Base-by-base conservation (phyloP, 1,140 invertebrate genomes). In the Aphaenogaster ashmeadi region DNA sequence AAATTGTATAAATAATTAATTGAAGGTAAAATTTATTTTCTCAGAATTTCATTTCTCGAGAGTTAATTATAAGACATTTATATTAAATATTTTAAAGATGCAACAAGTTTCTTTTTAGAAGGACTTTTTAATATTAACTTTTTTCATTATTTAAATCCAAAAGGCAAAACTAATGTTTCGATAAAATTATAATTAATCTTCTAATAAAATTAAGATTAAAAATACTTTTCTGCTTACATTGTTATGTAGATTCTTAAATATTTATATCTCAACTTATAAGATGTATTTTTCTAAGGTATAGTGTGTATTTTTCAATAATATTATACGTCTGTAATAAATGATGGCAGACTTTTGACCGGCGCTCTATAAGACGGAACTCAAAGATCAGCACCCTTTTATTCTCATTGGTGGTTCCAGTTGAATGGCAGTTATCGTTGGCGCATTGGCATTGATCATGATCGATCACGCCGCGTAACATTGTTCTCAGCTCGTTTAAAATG, bases 391-490 rank as follows among this genome's bases (percentile, higher is more conserved):
- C 0, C 21, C 18, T 58, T 83, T 47, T 56, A 47, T 72, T 84
- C 36, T 50, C 38, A 74, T 75, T 50, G 13, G 41, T 84, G 69
- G 80, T 84, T 75, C 69, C 80, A 84, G 41, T 84, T 75, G 80
- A 74, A 75, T 84, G 80, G 80, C 80, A 84, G 80, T 84, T 84
- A 84, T 84, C 54, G 41, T 84, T 84, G 69, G 69, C 41, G 69
- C 41, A 50, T 2, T 47, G 21, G 21, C 13, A 62, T 50, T 60
- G 38, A 58, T 83, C 67, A 50, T 41, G 41, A 74, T 36, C 41
- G 27, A 83, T 84, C 41, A 75, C 8, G 41, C 38, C 52, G 54
- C 41, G 18, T 60, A 38, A 74, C 13, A 47, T 84, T n/a, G 27
- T 84, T 74, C 38, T 71, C 38, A n/a, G 47, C 13, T 74, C 11